A percentile compares a stretch with the other conserved stretches of the same genome.
Conservation (phyloP, 2,888 invertebrate genomes). For the Taenaris catops region DNA sequence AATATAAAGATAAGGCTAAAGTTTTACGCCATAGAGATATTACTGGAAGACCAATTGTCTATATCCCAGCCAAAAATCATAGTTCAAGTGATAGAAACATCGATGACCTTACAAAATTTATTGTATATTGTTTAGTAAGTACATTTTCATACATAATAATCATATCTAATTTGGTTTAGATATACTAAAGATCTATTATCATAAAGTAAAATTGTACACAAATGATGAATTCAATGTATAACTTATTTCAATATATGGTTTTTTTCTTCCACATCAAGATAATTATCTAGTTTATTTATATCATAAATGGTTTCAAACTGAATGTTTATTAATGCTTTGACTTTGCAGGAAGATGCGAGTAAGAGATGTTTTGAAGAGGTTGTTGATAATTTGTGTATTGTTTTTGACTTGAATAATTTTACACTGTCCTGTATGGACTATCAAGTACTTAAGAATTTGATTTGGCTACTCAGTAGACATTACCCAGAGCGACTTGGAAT, state of each 20-base stretch:
- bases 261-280: too few species aligned
- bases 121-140: slow-evolving; percentile 86
- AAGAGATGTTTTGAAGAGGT: slow-evolving; percentile 89
- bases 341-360: slow-evolving; percentile 84
- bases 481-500: slow-evolving; percentile 89
- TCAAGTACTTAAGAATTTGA: slow-evolving; percentile 87
- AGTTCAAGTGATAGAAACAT: slow-evolving; percentile 85
- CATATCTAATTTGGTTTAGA: too few species aligned
- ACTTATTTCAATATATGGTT: too few species aligned
- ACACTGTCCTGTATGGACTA: slow-evolving; percentile 90
- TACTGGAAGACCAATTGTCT: slow-evolving; percentile 86
- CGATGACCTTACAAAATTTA: slow-evolving; percentile 88
- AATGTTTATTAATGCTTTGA: neutral
- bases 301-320: too few species aligned
- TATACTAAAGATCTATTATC: too few species aligned
- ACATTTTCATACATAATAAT: too few species aligned
- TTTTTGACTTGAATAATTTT: slow-evolving; percentile 88
- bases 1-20: slow-evolving; percentile 82
- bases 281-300: too few species aligned
- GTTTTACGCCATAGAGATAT: slow-evolving; percentile 86
- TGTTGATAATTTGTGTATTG: slow-evolving; percentile 88
- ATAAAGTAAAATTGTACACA: too few species aligned
- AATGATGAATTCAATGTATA: too few species aligned
- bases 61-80: slow-evolving; percentile 89
- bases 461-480: slow-evolving; percentile 87